Evolutionary conservation across 2,113 vertebrate genomes (phyloP), one percentile per base, ranked within the genome.

Genomic region (chimpanzee (Pan troglodytes)): DNA sequence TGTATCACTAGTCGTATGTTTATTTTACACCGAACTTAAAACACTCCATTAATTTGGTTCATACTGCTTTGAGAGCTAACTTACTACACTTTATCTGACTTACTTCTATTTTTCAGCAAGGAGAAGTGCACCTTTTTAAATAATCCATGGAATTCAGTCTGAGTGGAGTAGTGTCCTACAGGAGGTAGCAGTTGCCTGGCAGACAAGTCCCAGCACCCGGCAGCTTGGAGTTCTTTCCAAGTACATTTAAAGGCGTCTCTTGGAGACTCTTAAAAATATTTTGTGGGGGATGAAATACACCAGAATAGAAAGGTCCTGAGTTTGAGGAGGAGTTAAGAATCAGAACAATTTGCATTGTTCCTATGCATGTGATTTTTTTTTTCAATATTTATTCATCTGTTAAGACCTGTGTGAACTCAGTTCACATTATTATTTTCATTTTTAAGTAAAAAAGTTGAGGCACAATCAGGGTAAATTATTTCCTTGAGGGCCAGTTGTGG

Each of bases 41-140:
- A 90, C 93, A 72, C 11, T 50, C 61, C 81, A 67, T 94, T 97
- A 93, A 94, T 97, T 93, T 93, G 48, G 55, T 79, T 92, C 79
- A 23, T 64, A 90, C 78, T 52, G 81, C 32, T 94, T n/a, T 79
- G 95, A 32, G 43, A 83, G 80, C 32, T 79, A 73, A 92, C 64
- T 57, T 55, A 61, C 88, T 79, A 40, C 30, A n/a, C 59, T 93
- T 93, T 92, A 48, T 93, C 81, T 90, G 81, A 67, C 80, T 83
- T n/a, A 45, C 38, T 91, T 48, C 40, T 95, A 18, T 91, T 93
- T 82, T 61, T 87, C 94, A 94, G 35, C 52, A 73, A 48, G 11
- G 48, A 50, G 80, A 83, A 80, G 40, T 43, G 32, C 20, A 87
- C 57, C 38, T 72, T 27, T 76, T 89, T 23, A 52, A 80, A 89